Conservation (phyloP, 2,888 invertebrate genomes). For the Ophioninae sp. region DNA sequence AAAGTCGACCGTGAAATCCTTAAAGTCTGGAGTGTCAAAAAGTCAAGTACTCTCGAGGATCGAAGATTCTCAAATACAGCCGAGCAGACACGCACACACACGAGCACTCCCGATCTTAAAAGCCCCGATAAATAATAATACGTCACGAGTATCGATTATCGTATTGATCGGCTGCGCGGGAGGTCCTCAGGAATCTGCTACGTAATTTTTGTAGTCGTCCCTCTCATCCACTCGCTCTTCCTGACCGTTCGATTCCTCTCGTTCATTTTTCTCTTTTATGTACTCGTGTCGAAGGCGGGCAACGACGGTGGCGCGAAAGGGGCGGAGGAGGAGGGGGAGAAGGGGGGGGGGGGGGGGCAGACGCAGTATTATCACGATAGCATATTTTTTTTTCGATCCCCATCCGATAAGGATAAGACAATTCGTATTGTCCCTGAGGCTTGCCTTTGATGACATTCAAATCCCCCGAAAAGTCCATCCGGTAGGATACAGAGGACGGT, state of each 20-base stretch:
- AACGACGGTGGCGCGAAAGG: no score
- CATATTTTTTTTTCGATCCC: not conserved
- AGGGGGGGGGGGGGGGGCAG: not conserved
- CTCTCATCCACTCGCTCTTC: conserved; percentile 47
- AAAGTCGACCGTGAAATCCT: not conserved
- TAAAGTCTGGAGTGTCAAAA: not conserved
- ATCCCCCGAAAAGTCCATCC: conserved; percentile 58
- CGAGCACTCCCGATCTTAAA: not conserved
- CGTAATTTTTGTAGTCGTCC: conserved; percentile 77
- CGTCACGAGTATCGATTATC: conserved; percentile 60
- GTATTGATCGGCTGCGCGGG: conserved; percentile 71
- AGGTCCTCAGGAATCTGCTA: conserved; percentile 78
- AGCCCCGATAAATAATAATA: conserved; percentile 60
- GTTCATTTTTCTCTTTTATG: conserved; percentile 30
- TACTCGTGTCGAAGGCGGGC: no score
- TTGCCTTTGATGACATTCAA: conserved; percentile 48
- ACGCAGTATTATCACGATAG: not conserved
- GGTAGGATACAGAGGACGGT: conserved; percentile 42
- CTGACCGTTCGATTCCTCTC: conserved; percentile 17
- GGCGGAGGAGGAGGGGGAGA: not conserved
- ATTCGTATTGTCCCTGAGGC: not conserved
- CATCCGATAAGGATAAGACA: not conserved
- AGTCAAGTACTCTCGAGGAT: not conserved
- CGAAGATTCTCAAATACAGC: not conserved
- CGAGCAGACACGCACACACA: not conserved